Base-by-base conservation (phyloP, 64 coral and sea anemone genomes). In the Acropora yongei region DNA sequence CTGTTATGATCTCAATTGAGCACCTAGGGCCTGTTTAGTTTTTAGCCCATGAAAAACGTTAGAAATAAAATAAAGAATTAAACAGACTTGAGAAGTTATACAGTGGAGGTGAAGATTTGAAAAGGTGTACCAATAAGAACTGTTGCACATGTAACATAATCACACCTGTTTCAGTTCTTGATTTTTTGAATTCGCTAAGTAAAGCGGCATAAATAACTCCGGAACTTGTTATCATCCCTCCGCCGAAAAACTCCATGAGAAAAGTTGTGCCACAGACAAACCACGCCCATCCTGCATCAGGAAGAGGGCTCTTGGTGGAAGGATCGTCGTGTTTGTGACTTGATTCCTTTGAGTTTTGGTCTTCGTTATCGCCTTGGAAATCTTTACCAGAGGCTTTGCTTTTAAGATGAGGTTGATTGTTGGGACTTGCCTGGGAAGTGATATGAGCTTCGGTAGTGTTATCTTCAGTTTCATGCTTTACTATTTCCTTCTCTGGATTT, bases 121-220 rank as follows among this genome's bases (percentile, higher is more conserved):
- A 18, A 14, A 13, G 3, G 60, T 11, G 12, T 6, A 13, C 8
- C 8, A 63, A 63, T 12, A 13, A 13, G 60, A 13, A 63, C 11
- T 13, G 2, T 20, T 49, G 4, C 49, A 48, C 66, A n/a, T n/a
- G 7, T 45, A 51, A 73, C 51, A 55, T 2, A 7, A 12, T 45
- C 49, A 49, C 20, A 91, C 89, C 89, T 58, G 89, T 91, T 84
- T 91, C 89, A 46, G 72, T 80, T 11, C 80, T 69, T 83, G 79
- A 80, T 55, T 72, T 83, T 19, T 91, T 72, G 47, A 84, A 91
- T 65, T 91, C 79, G 44, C 73, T 72, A 17, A 91, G 39, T 11
- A 91, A 75, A 41, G 79, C 89, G 3, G 79, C 89, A 60, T 91
- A 91, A 9, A 91, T 51, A 47, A 91, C 73, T 13, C 89, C 89